phyloP scores from a whole-genome alignment of 2,797 vertebrate species.

The Ctenochaetus hawaiiensis region DNA sequence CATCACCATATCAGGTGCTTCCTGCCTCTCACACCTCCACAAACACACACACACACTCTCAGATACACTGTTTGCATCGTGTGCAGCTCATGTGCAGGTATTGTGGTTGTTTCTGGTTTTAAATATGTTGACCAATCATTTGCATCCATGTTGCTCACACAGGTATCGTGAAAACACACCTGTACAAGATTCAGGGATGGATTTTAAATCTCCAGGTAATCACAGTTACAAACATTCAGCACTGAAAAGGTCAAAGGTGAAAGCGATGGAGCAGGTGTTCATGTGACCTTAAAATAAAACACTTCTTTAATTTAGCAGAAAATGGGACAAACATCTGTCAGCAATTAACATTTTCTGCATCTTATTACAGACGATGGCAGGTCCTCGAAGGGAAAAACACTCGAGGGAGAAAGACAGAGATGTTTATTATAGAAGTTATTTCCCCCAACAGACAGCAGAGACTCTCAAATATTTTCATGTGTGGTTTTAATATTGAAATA shows the following conservation, averaged over 20 bases:
- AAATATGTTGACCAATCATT: too few relatives aligned
- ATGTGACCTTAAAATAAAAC: not conserved
- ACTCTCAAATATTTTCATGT: too few relatives aligned
- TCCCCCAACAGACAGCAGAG: too few relatives aligned
- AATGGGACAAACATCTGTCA: conserved; percentile 40
- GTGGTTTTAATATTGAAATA: too few relatives aligned
- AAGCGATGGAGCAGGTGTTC: not conserved
- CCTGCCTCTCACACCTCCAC: not conserved
- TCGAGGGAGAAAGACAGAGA: conserved; percentile 3
- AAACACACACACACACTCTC: too few relatives aligned
- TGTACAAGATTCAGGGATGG: too few relatives aligned
- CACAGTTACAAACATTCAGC: not conserved
- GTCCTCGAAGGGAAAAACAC: conserved; percentile 8
- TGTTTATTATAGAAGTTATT: not conserved
- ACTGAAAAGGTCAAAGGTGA: conserved; percentile 2
- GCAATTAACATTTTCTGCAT: conserved; percentile 16
- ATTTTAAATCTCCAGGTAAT: not conserved
- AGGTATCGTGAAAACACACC: too few relatives aligned
- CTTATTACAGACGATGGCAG: conserved; percentile 31
- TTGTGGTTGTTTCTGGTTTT: too few relatives aligned
- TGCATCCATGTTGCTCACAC: too few relatives aligned
- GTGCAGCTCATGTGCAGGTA: too few relatives aligned
- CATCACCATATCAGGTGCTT: not conserved
- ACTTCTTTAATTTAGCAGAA: not conserved
- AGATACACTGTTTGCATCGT: too few relatives aligned